Percentiles rank a stretch among this genome's conserved stretches.
phyloP scores from a whole-genome alignment of 2,888 invertebrate genomes.

The Lasioglossum figueresi region DNA sequence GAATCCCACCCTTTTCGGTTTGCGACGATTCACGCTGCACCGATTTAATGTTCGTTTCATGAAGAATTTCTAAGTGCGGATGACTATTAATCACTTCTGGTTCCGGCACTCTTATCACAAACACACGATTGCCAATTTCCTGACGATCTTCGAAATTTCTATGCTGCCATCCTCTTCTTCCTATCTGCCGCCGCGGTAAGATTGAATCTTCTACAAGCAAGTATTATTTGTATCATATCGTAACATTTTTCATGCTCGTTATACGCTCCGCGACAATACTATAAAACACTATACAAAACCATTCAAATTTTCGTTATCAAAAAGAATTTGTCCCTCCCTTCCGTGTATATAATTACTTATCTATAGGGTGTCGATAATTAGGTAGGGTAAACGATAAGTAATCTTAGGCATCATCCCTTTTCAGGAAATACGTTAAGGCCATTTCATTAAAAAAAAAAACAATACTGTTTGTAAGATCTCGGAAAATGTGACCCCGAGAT shows the following conservation, averaged over 20 bases:
- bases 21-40: constrained; percentile 80
- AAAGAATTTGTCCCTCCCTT: too few species aligned
- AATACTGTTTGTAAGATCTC: too few species aligned
- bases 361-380: too few species aligned
- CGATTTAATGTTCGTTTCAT: constrained; percentile 79
- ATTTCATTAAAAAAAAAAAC: too few species aligned
- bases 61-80: constrained; percentile 79
- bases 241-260: neutral
- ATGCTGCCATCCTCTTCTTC: constrained; percentile 78
- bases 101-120: constrained; percentile 81
- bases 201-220: constrained; percentile 39
- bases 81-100: constrained; percentile 79
- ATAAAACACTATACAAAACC: neutral
- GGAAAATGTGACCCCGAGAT: too few species aligned
- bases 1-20: constrained; percentile 80
- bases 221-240: neutral
- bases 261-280: neutral
- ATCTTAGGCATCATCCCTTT: too few species aligned
- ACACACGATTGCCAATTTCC: constrained; percentile 74
- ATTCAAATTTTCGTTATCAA: too few species aligned
- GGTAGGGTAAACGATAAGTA: too few species aligned
- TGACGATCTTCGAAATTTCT: constrained; percentile 53
- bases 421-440: too few species aligned
- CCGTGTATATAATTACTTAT: too few species aligned
- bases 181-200: constrained; percentile 28